A percentile compares a stretch with the other conserved stretches of the same genome.
Evolutionary conservation across 2,888 invertebrate genomes (phyloP).

Genomic region (Melolontha melolontha): DNA sequence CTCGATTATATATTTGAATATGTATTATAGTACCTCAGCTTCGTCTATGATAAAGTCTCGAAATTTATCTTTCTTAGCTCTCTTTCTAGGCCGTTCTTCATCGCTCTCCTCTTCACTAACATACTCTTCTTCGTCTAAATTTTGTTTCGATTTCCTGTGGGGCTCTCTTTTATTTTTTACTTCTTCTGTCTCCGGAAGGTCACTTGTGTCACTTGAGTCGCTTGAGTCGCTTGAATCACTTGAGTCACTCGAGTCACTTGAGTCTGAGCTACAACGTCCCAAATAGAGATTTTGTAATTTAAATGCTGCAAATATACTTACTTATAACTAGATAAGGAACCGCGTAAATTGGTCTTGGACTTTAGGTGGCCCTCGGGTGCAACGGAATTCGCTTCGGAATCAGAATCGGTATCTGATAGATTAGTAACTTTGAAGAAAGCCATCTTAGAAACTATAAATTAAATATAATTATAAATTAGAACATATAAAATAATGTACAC

Average conservation of each 20-base stretch:
- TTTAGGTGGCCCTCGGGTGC: no score
- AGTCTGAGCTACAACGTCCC: slow-evolving; percentile 66
- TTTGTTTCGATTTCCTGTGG: slow-evolving; percentile 77
- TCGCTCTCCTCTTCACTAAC: slow-evolving; percentile 89
- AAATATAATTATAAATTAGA: no score
- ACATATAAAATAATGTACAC: no score
- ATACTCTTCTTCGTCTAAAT: slow-evolving; percentile 74
- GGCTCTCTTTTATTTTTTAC: slow-evolving; percentile 82
- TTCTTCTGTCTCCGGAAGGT: slow-evolving; percentile 72
- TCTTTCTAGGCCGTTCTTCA: slow-evolving; percentile 81
- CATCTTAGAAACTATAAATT: no score
- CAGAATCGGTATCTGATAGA: no score
- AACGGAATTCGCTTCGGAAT: no score
- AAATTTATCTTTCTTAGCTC: slow-evolving; percentile 84
- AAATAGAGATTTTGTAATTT: not conserved
- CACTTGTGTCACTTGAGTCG: no score
- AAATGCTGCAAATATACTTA: slow-evolving; percentile 45
- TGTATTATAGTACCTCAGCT: slow-evolving; percentile 79
- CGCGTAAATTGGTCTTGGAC: no score
- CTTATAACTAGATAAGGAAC: no score
- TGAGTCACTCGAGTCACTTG: no score
- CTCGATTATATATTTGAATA: not conserved
- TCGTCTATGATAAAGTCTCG: slow-evolving; percentile 97
- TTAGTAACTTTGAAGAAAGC: no score
- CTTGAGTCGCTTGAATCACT: no score